A percentile compares a stretch with the other conserved stretches of the same genome.
phyloP scores from a whole-genome alignment of 2,888 invertebrate genomes.

The Drosophila mercatorum region DNA sequence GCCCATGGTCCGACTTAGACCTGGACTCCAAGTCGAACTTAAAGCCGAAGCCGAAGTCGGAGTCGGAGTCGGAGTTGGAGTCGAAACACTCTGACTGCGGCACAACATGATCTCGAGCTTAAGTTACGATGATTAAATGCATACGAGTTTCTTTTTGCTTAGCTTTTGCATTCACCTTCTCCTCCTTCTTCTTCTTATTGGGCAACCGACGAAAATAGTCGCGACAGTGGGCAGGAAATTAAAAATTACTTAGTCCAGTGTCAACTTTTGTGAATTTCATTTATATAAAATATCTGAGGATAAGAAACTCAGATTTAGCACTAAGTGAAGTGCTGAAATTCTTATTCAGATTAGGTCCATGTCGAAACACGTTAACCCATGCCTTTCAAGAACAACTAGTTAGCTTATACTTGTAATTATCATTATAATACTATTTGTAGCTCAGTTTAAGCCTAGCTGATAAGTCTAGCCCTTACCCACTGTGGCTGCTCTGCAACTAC shows the following conservation, averaged over 20 bases:
- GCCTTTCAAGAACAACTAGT: background rate
- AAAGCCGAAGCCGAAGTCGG: conserved; percentile 18
- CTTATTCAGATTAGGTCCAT: too few relatives aligned
- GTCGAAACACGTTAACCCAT: too few relatives aligned
- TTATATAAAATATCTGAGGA: too few relatives aligned
- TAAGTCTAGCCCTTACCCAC: conserved; percentile 18
- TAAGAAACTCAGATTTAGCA: background rate
- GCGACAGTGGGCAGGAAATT: conserved; percentile 59
- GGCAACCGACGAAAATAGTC: conserved; percentile 58
- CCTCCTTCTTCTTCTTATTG: conserved; percentile 13
- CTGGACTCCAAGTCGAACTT: conserved; percentile 8
- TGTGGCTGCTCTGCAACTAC: conserved; percentile 70
- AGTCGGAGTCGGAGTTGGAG: conserved; percentile 9
- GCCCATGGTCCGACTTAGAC: conserved; percentile 23
- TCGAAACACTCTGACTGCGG: conserved; percentile 55
- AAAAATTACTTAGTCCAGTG: conserved; percentile 19
- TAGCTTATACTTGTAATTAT: background rate
- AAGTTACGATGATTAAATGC: conserved; percentile 81
- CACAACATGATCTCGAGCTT: conserved; percentile 80
- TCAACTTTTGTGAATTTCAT: conserved; percentile 21
- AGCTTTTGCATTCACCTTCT: conserved; percentile 41
- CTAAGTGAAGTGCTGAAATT: too few relatives aligned
- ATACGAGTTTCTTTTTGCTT: conserved; percentile 77
- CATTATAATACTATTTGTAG: background rate
- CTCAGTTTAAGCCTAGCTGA: background rate